Base-by-base conservation (phyloP, 1,140 invertebrate genomes). In the Chironomus tepperi region DNA sequence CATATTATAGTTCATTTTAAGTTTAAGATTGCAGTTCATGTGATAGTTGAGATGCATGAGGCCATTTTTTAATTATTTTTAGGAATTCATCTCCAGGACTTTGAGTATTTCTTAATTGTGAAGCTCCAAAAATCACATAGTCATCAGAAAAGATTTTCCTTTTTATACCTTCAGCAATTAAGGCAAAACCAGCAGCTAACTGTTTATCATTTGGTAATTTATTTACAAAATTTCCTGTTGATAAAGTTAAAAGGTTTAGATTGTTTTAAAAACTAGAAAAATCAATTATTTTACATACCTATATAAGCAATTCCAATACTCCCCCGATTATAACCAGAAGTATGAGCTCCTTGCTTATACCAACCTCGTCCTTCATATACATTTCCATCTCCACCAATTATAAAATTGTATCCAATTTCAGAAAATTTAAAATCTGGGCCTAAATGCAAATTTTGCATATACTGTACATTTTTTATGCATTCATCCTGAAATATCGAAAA, bases 291-390 rank as follows among this genome's bases (percentile, higher is more conserved):
- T 1, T 2, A 34, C 24, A 85, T 87, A 0, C 92, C 91, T 74
- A 93, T 87, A 74, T 92, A 87, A 3, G 85, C 87, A 65, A 92
- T 88, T 43, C 88, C 90, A 64, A 88, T 81, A 73, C 85, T 85
- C 18, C 79, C 81, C 5, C 76, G 74, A 77, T 90, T 89, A 76
- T 85, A 86, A 2, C 79, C 77, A 0, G 78, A 76, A 0, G 87
- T 84, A 77, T 89, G 87, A 1, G 87, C 83, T 0, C 88, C 88
- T 12, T 83, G 78, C 3, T 75, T 75, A n/a, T 84, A 81, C 87
- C 88, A 90, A 18, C 87, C 88, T 64, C 89, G 81, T 0, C 86
- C 89, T 78, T 85, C 85, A 77, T 88, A 89, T 9, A 85, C 83
- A 8, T 83, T 79, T 6, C 87, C 88, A 77, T 89, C 87, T 18